Evolutionary conservation across 2,113 vertebrate species (phyloP).

Genomic region (Ardeotis arabs): DNA sequence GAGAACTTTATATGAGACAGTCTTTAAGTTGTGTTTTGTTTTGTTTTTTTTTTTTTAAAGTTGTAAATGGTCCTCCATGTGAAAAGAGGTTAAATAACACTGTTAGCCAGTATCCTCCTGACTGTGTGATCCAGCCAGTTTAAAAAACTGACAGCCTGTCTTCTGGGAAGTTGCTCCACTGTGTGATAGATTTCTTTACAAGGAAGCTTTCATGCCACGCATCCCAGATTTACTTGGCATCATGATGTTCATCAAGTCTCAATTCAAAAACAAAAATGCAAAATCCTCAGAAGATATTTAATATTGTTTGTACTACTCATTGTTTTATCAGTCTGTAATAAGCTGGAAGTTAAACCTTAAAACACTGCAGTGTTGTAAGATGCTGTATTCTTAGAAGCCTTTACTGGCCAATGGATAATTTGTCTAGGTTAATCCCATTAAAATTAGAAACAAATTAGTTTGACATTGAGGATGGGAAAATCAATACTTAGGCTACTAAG

Average conservation of each 20-base stretch:
- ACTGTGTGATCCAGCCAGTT: not conserved
- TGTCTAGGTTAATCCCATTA: slow-evolving; percentile 24
- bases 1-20: not conserved
- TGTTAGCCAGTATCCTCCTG: not conserved
- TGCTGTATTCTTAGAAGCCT: not conserved
- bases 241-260: not conserved
- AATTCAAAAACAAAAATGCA: not conserved
- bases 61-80: not conserved
- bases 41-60: not conserved
- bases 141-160: not conserved
- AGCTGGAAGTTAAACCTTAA: not conserved
- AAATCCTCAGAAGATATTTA: not conserved
- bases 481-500: not conserved
- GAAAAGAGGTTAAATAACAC: not conserved
- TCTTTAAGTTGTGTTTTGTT: not conserved
- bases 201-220: not conserved
- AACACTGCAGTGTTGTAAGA: not conserved
- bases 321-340: not conserved
- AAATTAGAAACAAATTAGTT: slow-evolving; percentile 45
- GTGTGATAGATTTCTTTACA: not conserved
- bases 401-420: not conserved
- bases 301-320: not conserved
- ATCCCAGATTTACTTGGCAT: not conserved
- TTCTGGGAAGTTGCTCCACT: not conserved
- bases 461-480: slow-evolving; percentile 5